Percentiles rank a stretch among this genome's conserved stretches.
These are phyloP conservation scores for Plutella xylostella DNA, from an alignment of 2,888 invertebrate species.

Conservation along the genomic window DNA sequence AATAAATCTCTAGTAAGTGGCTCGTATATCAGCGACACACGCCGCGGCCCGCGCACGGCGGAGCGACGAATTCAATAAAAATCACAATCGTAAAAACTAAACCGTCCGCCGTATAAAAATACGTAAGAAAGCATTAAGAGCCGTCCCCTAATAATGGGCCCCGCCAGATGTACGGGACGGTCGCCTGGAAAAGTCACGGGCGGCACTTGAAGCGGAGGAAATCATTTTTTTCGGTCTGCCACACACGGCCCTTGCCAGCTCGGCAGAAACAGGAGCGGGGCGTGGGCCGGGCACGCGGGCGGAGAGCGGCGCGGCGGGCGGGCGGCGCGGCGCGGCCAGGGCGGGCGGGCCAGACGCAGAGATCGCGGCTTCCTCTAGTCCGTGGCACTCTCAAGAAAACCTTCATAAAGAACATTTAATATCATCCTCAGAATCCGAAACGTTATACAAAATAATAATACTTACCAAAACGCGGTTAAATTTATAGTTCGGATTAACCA, in stretches of 20 bases:
- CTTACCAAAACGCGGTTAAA: not conserved
- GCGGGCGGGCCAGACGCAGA: too few relatives aligned
- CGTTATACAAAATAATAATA: slow-evolving; percentile 16
- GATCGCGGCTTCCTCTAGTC: too few relatives aligned
- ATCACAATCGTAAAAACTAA: slow-evolving; percentile 68
- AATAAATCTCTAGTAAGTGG: slow-evolving; percentile 60
- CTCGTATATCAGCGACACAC: slow-evolving; percentile 60
- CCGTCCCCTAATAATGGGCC: slow-evolving; percentile 66
- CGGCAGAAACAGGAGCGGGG: slow-evolving; percentile 61
- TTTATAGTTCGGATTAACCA: slow-evolving; percentile 1
- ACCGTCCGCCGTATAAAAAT: slow-evolving; percentile 63
- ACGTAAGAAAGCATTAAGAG: slow-evolving; percentile 65
- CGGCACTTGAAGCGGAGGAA: slow-evolving; percentile 62
- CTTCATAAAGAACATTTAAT: slow-evolving; percentile 37
- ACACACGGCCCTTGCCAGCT: slow-evolving; percentile 64
- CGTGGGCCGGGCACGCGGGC: too few relatives aligned
- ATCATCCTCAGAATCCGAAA: slow-evolving; percentile 26
- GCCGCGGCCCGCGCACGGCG: slow-evolving; percentile 35
- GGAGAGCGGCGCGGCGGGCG: too few relatives aligned
- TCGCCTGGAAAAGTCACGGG: slow-evolving; percentile 63
- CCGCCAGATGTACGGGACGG: slow-evolving; percentile 68
- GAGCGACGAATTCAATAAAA: slow-evolving; percentile 60
- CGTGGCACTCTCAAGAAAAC: slow-evolving; percentile 41
- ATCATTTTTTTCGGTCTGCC: slow-evolving; percentile 69
- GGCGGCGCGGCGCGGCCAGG: too few relatives aligned